These are phyloP conservation scores for Disparrhopalites patrizii DNA, from an alignment of 2,888 invertebrate genomes.

Conservation along the genomic window DNA sequence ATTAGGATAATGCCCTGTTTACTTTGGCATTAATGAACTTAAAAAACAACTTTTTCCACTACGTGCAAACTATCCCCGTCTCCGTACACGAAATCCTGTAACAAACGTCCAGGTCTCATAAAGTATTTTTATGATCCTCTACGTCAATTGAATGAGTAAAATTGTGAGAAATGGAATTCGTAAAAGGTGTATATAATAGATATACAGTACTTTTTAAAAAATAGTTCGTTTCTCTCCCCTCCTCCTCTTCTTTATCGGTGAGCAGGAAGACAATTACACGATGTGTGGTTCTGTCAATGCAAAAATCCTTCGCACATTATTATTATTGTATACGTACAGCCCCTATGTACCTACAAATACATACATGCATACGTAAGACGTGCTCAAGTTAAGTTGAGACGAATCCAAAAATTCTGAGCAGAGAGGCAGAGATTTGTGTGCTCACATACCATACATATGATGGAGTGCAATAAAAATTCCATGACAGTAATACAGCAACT, in stretches of 20 bases:
- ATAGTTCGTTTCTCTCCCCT: background rate
- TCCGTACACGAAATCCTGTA: background rate
- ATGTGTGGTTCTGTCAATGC: no score
- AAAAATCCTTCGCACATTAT: no score
- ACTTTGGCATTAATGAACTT: slow-evolving; percentile 21
- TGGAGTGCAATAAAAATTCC: slow-evolving; percentile 23
- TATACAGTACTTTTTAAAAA: background rate
- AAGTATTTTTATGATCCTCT: slow-evolving; percentile 23
- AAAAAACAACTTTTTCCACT: slow-evolving; percentile 18
- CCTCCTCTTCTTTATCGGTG: background rate
- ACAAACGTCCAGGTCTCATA: slow-evolving; percentile 11
- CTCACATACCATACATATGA: background rate
- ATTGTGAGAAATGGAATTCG: slow-evolving; percentile 20
- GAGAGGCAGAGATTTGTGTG: background rate
- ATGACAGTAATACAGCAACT: slow-evolving; percentile 12
- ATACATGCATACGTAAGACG: no score
- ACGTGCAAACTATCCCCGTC: background rate
- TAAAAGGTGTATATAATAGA: no score
- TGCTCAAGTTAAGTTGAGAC: no score
- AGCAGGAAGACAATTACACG: no score
- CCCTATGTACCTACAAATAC: no score
- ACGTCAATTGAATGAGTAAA: slow-evolving; percentile 19
- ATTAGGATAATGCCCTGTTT: slow-evolving; percentile 26
- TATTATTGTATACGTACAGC: no score
- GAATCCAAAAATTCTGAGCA: background rate